Evolutionary conservation across 2,113 vertebrate genomes (phyloP), one percentile per base, ranked within the genome.

Genomic region (Lates calcarifer): DNA sequence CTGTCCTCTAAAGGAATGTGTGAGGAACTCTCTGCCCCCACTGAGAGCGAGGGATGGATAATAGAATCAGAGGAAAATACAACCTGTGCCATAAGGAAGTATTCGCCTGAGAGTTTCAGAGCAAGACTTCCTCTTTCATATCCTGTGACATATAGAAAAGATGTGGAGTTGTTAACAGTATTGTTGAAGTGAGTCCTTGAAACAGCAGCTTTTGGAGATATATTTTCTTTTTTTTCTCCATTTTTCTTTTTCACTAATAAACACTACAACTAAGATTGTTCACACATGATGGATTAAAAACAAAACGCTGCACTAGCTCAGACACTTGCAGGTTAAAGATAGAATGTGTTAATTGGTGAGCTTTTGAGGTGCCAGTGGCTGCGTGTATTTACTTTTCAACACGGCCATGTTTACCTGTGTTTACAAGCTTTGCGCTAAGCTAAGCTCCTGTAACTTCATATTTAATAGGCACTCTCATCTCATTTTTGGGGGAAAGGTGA

Each of bases 21-120:
- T 43, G 12, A 56, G 20, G 66, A 35, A 4, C 31, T 63, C 55
- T n/a, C 14, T 65, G 43, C 41, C 37, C 37, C 47, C 1, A 18
- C 67, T 61, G 55, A 28, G 47, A 76, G 62, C 5, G 0, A 69
- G 39, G 10, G 24, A n/a, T 26, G 5, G 22, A 60, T 73, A 64
- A 79, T 81, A 65, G 35, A 79, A 86, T 74, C 17, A 67, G 61
- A 39, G 18, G 2, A 55, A 79, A 77, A 83, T 31, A 71, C 58
- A 39, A 63, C 62, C 41, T 31, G 29, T 29, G 9, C 26, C 51
- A 29, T 17, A n/a, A 26, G n/a, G 28, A 60, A 22, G 43, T 47
- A 45, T 74, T 47, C 14, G 43, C 31, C 29, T 17, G 26, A 62
- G 11, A 33, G 28, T 35, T 70, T 22, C 28, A 37, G 35, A 56